Percentiles rank a stretch among this genome's conserved stretches.
These are phyloP conservation scores for Dynastes grantii DNA, from an alignment of 2,888 invertebrate species.

Conservation along the genomic window DNA sequence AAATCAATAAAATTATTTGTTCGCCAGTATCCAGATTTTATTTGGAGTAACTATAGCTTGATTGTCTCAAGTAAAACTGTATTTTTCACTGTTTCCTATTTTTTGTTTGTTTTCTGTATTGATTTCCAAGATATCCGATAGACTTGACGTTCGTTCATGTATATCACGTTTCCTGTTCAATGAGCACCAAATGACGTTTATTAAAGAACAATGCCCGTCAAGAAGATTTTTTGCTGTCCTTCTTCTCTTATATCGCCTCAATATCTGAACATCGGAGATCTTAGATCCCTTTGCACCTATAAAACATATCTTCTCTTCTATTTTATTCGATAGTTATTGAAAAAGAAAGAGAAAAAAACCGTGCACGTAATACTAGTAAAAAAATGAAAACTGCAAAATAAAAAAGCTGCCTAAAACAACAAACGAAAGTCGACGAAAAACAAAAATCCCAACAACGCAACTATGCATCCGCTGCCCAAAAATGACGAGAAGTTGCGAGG, in stretches of 20 bases:
- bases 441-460: conserved; percentile 11
- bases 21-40: too few species aligned
- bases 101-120: too few species aligned
- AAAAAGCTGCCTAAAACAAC: not conserved
- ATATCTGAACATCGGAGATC: too few species aligned
- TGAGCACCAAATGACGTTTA: not conserved
- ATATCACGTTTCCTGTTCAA: not conserved
- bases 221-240: not conserved
- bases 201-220: not conserved
- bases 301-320: too few species aligned
- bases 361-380: not conserved
- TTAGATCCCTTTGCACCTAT: too few species aligned
- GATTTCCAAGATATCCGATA: too few species aligned
- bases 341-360: not conserved
- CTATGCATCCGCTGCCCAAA: conserved; percentile 11
- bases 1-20: too few species aligned
- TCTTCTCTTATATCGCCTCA: not conserved
- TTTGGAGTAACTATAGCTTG: too few species aligned
- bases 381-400: conserved; percentile 4
- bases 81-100: too few species aligned
- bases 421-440: not conserved
- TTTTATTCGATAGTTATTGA: too few species aligned
- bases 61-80: too few species aligned
- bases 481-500: not conserved
- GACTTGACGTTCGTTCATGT: not conserved